phyloP scores from a whole-genome alignment of 2,113 vertebrate species.

The Labeo rohita region DNA sequence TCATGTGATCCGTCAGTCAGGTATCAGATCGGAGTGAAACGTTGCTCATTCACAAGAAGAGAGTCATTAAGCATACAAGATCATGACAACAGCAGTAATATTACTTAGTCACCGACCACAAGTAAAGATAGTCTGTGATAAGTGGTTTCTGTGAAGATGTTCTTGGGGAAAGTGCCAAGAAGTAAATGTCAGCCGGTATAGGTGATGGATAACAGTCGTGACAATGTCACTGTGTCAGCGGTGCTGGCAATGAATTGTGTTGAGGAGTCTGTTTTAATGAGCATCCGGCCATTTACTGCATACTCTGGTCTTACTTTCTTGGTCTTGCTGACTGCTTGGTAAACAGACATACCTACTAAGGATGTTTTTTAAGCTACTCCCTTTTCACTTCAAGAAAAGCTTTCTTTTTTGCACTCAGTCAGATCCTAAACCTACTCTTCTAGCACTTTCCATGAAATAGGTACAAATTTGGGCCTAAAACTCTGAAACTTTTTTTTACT shows the following conservation, averaged over 20 bases:
- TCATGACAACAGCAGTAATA: constrained; percentile 18
- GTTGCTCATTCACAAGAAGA: constrained; percentile 4
- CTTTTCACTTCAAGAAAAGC: background rate
- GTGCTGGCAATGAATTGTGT: constrained; percentile 29
- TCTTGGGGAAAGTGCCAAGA: constrained; percentile 17
- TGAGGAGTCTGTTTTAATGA: constrained; percentile 34
- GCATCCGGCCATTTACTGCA: background rate
- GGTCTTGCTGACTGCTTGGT: constrained; percentile 22
- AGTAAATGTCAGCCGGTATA: constrained; percentile 23
- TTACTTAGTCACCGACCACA: constrained; percentile 32
- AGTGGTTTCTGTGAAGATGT: constrained; percentile 15
- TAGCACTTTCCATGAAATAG: background rate
- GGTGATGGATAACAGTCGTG: constrained; percentile 34
- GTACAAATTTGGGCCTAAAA: background rate
- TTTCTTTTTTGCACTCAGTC: background rate
- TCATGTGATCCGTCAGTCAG: constrained; percentile 22
- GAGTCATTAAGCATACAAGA: constrained; percentile 20
- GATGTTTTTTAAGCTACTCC: background rate
- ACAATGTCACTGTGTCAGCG: constrained; percentile 21
- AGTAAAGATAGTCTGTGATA: constrained; percentile 23
- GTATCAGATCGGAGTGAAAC: background rate
- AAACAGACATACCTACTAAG: background rate
- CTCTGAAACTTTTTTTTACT: background rate
- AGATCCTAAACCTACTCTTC: background rate
- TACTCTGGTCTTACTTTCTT: constrained; percentile 14